Evolutionary conservation across 2,888 invertebrate species (phyloP).

Genomic region (Protophormia terraenovae): DNA sequence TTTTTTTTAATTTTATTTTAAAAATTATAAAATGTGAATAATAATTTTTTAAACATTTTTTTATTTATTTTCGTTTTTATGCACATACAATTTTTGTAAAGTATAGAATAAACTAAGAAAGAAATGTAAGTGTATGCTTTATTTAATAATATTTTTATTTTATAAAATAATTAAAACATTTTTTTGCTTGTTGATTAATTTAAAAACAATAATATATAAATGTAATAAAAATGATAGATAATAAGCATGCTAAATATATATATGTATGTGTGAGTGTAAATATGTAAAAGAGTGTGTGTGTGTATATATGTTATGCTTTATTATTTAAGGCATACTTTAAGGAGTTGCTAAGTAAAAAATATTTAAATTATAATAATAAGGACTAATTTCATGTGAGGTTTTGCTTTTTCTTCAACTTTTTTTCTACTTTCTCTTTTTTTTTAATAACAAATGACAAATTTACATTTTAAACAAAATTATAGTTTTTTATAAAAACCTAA

Average conservation of each 20-base stretch:
- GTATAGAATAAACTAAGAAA: constrained; percentile 39
- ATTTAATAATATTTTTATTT: constrained; percentile 37
- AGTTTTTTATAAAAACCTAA: constrained; percentile 48
- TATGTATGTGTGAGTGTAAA: constrained; percentile 1
- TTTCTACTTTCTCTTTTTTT: neutral
- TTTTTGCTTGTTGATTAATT: neutral
- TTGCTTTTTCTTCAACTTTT: no score
- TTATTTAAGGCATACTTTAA: constrained; percentile 28
- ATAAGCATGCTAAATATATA: constrained; percentile 43
- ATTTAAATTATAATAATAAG: constrained; percentile 20
- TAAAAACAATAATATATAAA: constrained; percentile 51
- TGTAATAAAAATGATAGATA: constrained; percentile 56
- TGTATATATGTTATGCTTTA: neutral
- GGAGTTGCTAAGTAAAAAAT: constrained; percentile 35
- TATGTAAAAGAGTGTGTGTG: neutral
- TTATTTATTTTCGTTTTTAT: neutral
- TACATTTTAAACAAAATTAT: constrained; percentile 44
- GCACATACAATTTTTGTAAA: constrained; percentile 1
- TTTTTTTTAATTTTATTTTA: constrained; percentile 2
- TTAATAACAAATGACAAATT: constrained; percentile 48
- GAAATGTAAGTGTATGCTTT: constrained; percentile 44
- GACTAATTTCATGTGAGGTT: constrained; percentile 58
- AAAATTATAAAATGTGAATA: constrained; percentile 48
- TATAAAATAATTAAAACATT: constrained; percentile 23
- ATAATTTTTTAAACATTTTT: constrained; percentile 57